Base-by-base conservation (phyloP, 1,140 invertebrate genomes). In the Himalopsyche phryganea region DNA sequence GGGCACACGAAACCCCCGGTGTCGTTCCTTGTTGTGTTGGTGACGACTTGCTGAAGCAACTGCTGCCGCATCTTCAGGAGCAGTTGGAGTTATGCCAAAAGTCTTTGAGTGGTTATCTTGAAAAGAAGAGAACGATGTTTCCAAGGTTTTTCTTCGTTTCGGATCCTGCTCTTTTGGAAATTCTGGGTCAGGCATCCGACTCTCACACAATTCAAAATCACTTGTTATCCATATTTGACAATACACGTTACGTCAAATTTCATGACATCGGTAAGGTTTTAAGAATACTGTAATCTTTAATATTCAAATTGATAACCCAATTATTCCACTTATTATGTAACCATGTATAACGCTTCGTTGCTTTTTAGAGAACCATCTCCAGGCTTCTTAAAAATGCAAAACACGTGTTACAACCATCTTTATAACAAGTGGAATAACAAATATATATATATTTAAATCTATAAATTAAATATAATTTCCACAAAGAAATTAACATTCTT, bases 121-220 rank as follows among this genome's bases (percentile, higher is more conserved):
- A 98, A 68, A 94, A 94, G 70, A 98, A 98, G 71, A 81, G 95
- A 14, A 89, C 94, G 72, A 89, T 96, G 86, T 98, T 98, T 74
- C 95, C 95, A n/a, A 67, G 96, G 65, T 98, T 98, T 69, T 98
- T 98, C 79, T 98, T 98, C 67, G 95, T 98, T 1, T 98, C 95
- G 1, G 96, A 98, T 80, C 94, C 96, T 1, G 94, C 94, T 0
- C 73, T 98, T 44, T 75, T 98, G 45, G 96, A 98, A 74, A 97
- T 98, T 69, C 79, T 98, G 1, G 96, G 96, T 0, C 94, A 98
- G 80, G 94, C 95, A 1, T 96, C 92, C 7, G 95, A 98, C 76
- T 95, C 94, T 0, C 96, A 98, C 69, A 97, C 95, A 0, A 98
- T 98, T 71, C 95, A 98, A 75, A 92, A 95, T 68, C 94, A 98